Evolutionary conservation across 2,888 invertebrate species (phyloP).

Genomic region (Melinopterus prodromus): DNA sequence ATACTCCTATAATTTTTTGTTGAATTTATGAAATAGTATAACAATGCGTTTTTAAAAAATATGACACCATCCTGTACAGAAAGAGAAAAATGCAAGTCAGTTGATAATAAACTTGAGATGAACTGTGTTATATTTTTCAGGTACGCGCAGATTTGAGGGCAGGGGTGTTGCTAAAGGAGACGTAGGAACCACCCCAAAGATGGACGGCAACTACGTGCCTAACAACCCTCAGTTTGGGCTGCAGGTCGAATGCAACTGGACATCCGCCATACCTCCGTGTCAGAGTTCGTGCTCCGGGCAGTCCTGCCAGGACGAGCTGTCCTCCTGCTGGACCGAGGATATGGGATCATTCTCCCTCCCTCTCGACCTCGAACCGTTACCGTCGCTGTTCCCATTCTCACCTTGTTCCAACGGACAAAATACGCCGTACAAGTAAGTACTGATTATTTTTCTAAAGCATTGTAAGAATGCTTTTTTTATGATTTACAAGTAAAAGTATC

Average conservation of each 20-base stretch:
- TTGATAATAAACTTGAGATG: constrained; percentile 7
- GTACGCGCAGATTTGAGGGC: constrained; percentile 42
- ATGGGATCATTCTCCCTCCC: constrained; percentile 88
- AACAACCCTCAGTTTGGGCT: constrained; percentile 75
- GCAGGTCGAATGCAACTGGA: constrained; percentile 62
- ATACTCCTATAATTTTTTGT: too few relatives aligned
- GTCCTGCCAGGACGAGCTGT: constrained; percentile 56
- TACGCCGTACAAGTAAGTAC: constrained; percentile 47
- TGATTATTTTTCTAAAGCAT: too few relatives aligned
- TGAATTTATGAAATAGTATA: too few relatives aligned
- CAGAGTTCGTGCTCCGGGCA: constrained; percentile 57
- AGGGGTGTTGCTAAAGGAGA: constrained; percentile 26
- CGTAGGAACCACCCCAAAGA: constrained; percentile 53
- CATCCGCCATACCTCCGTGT: constrained; percentile 53
- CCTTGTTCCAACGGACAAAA: constrained; percentile 71
- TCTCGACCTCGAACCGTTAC: constrained; percentile 86
- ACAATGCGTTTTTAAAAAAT: not conserved
- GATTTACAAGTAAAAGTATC: too few relatives aligned
- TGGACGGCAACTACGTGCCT: constrained; percentile 70
- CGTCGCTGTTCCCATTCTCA: constrained; percentile 86
- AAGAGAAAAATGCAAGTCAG: not conserved
- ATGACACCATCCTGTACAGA: not conserved
- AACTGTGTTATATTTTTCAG: not conserved
- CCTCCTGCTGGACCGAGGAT: constrained; percentile 68
- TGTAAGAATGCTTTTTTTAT: too few relatives aligned